These are phyloP conservation scores for Pipra filicauda DNA, from an alignment of 2,113 vertebrate genomes.

Conservation along the genomic window DNA sequence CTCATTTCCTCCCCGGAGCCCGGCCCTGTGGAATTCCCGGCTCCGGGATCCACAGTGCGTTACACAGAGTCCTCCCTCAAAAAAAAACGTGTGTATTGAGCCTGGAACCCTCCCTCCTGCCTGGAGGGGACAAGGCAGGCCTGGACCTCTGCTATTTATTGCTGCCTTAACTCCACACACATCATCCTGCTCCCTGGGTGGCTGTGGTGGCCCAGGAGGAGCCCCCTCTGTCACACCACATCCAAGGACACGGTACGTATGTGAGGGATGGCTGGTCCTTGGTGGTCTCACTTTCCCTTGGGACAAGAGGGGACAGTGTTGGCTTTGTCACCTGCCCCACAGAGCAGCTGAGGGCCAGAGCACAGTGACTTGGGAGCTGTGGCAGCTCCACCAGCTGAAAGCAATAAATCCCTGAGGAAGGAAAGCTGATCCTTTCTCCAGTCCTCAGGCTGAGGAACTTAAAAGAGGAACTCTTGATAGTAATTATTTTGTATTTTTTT, in stretches of 20 bases:
- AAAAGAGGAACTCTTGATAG: background rate
- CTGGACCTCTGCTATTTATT: constrained; percentile 51
- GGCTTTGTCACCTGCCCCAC: background rate
- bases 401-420: constrained; percentile 68
- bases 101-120: background rate
- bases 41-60: constrained; percentile 79
- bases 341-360: background rate
- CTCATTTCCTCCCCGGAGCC: constrained; percentile 83
- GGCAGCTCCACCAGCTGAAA: constrained; percentile 40
- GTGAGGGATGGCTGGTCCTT: background rate
- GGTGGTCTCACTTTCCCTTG: background rate
- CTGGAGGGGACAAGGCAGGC: background rate
- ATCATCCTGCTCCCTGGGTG: background rate
- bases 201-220: background rate
- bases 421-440: constrained; percentile 19
- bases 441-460: constrained; percentile 52
- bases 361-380: background rate
- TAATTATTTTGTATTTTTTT: constrained; percentile 6
- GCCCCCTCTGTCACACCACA: background rate
- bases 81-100: constrained; percentile 89
- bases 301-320: background rate
- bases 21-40: constrained; percentile 72
- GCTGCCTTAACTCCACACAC: constrained; percentile 64
- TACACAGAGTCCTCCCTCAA: constrained; percentile 90
- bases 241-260: background rate